These are phyloP conservation scores for Seira sanloemensis DNA, from an alignment of 2,888 invertebrate genomes.

Conservation along the genomic window DNA sequence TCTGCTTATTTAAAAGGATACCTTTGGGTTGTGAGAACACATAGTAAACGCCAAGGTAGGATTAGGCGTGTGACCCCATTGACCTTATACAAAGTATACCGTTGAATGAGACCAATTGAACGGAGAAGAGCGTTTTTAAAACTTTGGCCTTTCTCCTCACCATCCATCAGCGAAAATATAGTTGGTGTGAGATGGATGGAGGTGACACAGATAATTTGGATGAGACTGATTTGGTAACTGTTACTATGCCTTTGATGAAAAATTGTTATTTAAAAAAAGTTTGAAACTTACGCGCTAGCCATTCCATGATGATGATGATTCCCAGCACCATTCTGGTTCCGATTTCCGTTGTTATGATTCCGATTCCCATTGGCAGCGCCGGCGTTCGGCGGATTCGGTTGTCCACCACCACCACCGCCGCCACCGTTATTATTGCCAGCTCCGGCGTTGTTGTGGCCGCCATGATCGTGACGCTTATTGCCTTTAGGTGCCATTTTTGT, in stretches of 20 bases:
- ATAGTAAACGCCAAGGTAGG: neutral
- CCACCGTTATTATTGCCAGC: conserved; percentile 34
- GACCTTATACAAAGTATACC: conserved; percentile 42
- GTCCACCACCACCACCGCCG: neutral
- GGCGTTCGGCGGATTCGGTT: conserved; percentile 17
- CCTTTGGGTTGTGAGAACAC: too few species aligned
- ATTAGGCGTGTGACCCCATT: conserved; percentile 37
- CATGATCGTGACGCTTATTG: conserved; percentile 37
- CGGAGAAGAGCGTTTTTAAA: neutral
- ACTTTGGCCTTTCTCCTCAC: neutral
- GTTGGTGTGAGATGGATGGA: neutral
- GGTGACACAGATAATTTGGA: neutral
- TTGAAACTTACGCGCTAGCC: conserved; percentile 49
- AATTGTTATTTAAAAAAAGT: too few species aligned
- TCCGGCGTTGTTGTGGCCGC: conserved; percentile 19
- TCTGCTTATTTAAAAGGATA: conserved; percentile 22
- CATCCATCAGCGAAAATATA: neutral
- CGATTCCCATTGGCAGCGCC: conserved; percentile 28
- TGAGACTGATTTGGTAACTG: neutral
- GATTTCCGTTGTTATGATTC: conserved; percentile 32
- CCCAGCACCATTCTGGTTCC: conserved; percentile 36
- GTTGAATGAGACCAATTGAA: neutral
- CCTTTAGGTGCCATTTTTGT: conserved; percentile 50
- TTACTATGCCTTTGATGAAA: neutral
- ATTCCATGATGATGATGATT: conserved; percentile 38